phyloP scores from a whole-genome alignment of 2,888 invertebrate species.

The Synanthedon vespiformis region DNA sequence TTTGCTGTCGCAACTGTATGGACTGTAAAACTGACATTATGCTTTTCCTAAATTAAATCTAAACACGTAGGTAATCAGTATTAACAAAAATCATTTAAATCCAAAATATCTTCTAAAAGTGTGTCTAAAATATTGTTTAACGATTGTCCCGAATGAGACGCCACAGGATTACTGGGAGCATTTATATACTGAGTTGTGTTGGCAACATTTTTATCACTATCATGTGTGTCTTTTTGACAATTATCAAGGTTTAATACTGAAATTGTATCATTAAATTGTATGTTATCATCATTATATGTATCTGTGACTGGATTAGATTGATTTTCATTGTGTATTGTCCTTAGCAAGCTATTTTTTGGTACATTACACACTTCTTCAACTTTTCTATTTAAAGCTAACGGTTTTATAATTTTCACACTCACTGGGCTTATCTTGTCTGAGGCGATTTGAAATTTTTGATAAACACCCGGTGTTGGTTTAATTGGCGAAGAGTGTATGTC shows the following conservation, averaged over 20 bases:
- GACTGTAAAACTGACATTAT: background rate
- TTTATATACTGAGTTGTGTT: too few relatives aligned
- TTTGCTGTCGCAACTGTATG: too few relatives aligned
- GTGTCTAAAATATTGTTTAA: constrained; percentile 34
- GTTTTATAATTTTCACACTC: constrained; percentile 41
- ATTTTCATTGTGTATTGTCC: too few relatives aligned
- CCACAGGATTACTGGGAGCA: background rate
- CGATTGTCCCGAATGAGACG: constrained; percentile 25
- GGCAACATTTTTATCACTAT: background rate
- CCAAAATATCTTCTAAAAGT: background rate
- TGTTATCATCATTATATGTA: constrained; percentile 23
- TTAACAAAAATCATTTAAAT: constrained; percentile 51
- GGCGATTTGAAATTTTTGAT: constrained; percentile 54
- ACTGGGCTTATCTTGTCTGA: constrained; percentile 47
- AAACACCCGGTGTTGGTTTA: constrained; percentile 50
- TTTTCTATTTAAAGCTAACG: constrained; percentile 26
- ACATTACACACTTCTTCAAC: constrained; percentile 2
- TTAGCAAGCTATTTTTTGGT: constrained; percentile 4
- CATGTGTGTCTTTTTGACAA: constrained; percentile 13
- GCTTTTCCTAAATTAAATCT: constrained; percentile 7
- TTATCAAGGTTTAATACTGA: constrained; percentile 3
- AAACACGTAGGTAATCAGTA: constrained; percentile 18
- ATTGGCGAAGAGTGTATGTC: constrained; percentile 61
- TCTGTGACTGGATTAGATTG: too few relatives aligned
- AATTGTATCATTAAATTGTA: constrained; percentile 15